Conservation (phyloP, 2,888 invertebrate genomes). For the Sturmia bella region DNA sequence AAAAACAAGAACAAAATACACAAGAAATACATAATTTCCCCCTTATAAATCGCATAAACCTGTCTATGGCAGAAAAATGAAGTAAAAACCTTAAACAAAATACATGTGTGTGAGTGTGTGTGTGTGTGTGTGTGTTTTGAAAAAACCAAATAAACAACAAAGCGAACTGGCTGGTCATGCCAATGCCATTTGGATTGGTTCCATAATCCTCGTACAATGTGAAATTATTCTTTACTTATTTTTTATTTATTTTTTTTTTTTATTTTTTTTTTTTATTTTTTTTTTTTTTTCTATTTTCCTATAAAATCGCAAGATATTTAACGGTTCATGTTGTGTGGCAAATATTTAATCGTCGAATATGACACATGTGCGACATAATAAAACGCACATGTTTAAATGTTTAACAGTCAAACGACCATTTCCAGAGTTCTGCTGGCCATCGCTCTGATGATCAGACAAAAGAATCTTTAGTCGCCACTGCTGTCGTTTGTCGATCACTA, state of each 20-base stretch:
- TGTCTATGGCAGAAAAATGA: conserved; percentile 46
- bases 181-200: conserved; percentile 64
- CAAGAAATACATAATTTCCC: conserved; percentile 39
- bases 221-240: conserved; percentile 27
- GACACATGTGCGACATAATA: conserved; percentile 69
- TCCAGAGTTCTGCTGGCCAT: neutral
- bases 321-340: conserved; percentile 69
- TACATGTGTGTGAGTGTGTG: too few relatives aligned
- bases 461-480: conserved; percentile 1
- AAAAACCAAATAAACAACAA: conserved; percentile 19
- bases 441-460: neutral
- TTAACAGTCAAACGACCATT: conserved; percentile 36
- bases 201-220: conserved; percentile 62
- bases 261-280: conserved; percentile 19
- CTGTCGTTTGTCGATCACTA: neutral
- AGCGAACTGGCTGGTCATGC: conserved; percentile 51
- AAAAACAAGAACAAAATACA: neutral
- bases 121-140: too few relatives aligned
- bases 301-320: conserved; percentile 57
- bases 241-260: conserved; percentile 18
- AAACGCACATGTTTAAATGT: conserved; percentile 66
- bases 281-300: conserved; percentile 20
- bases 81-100: conserved; percentile 1
- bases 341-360: conserved; percentile 66
- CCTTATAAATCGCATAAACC: conserved; percentile 48